Conservation (phyloP, 2,888 invertebrate genomes). For the Encarsia formosa region DNA sequence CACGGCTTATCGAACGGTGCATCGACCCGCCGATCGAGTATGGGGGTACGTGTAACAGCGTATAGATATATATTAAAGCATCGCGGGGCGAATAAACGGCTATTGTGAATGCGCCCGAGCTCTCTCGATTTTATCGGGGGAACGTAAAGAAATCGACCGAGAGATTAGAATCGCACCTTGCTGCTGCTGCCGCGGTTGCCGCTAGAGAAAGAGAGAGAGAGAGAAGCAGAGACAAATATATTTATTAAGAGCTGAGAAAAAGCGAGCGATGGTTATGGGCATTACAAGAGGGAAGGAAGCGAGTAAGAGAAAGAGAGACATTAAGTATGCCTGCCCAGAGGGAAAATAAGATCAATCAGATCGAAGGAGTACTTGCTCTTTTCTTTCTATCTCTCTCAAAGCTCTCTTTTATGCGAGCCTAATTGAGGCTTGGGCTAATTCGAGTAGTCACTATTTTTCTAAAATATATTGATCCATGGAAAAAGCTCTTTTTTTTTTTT, state of each 20-base stretch:
- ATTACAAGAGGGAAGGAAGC: background rate
- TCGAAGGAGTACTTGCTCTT: too few species aligned
- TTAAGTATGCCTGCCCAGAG: background rate
- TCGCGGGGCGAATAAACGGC: slow-evolving; percentile 18
- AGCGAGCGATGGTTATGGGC: background rate
- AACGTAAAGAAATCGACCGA: slow-evolving; percentile 24
- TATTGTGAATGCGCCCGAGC: slow-evolving; percentile 19
- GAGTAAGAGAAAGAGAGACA: slow-evolving; percentile 6
- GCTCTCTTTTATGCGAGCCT: too few species aligned
- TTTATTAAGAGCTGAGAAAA: too few species aligned
- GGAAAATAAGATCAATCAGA: slow-evolving; percentile 3
- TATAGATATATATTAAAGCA: too few species aligned
- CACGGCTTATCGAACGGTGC: slow-evolving; percentile 21
- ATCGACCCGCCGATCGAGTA: slow-evolving; percentile 22
- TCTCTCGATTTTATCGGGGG: slow-evolving; percentile 22
- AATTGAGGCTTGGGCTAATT: too few species aligned
- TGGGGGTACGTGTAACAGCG: too few species aligned
- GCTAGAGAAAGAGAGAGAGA: too few species aligned
- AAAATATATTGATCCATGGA: too few species aligned
- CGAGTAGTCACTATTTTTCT: too few species aligned
- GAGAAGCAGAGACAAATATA: too few species aligned
- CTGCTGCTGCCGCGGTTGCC: background rate
- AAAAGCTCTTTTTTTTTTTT: too few species aligned
- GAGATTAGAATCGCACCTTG: slow-evolving; percentile 21
- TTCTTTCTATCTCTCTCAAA: too few species aligned